phyloP scores from a whole-genome alignment of 2,113 vertebrate genomes.

The Trogon melanurus region DNA sequence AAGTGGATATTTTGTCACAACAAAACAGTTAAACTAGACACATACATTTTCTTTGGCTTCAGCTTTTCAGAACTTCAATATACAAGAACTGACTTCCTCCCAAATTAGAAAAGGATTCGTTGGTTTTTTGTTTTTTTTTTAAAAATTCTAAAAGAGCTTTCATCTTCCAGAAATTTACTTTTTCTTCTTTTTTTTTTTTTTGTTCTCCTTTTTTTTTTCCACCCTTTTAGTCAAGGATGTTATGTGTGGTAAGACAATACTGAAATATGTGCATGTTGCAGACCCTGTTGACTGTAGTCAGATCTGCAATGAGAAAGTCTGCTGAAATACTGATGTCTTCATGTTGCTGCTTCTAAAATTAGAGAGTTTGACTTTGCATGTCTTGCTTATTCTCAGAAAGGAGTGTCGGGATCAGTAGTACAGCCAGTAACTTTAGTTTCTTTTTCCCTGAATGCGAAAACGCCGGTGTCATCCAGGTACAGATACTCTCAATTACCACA shows the following conservation, averaged over 20 bases:
- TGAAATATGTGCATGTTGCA: not conserved
- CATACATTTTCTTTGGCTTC: not conserved
- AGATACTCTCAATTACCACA: not conserved
- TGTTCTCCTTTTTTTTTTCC: rapidly evolving
- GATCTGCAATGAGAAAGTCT: not conserved
- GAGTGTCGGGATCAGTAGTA: not conserved
- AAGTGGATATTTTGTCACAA: constrained; percentile 38
- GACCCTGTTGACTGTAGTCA: not conserved
- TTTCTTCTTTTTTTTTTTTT: rapidly evolving
- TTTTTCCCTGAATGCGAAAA: not conserved
- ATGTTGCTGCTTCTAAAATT: not conserved
- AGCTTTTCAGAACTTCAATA: not conserved
- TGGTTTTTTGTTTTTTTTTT: not conserved
- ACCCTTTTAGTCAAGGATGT: not conserved
- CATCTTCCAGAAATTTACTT: not conserved
- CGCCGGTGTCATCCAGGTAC: not conserved
- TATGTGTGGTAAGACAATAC: not conserved
- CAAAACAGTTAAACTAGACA: not conserved
- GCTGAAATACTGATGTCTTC: not conserved
- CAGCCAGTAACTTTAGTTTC: not conserved
- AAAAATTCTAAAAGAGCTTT: not conserved
- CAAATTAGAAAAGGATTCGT: not conserved
- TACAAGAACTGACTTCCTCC: not conserved
- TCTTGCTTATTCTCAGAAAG: not conserved
- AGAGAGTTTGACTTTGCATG: not conserved